A percentile compares a stretch with the other conserved stretches of the same genome.
Conservation (phyloP, 1,140 invertebrate genomes). For the Bombus confusus region DNA sequence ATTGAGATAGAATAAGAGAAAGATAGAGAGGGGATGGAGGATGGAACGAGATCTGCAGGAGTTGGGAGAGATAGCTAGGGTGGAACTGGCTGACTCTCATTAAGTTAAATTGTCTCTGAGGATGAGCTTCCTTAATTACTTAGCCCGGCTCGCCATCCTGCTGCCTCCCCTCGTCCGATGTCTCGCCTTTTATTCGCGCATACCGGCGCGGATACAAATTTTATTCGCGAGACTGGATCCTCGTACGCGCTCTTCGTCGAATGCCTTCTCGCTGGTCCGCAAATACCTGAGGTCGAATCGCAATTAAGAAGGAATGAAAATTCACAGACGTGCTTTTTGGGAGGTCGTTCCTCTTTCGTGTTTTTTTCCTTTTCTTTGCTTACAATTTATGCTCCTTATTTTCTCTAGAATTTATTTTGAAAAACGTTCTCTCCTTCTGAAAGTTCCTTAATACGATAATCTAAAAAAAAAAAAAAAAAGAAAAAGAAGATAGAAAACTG, state of each 20-base stretch:
- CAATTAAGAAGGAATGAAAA: slow-evolving; percentile 1
- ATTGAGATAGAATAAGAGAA: slow-evolving; percentile 17
- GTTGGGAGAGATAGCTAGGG: slow-evolving; percentile 51
- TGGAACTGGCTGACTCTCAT: slow-evolving; percentile 76
- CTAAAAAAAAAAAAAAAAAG: background rate
- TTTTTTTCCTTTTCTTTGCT: background rate
- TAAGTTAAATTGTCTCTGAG: slow-evolving; percentile 80
- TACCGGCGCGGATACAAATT: slow-evolving; percentile 31
- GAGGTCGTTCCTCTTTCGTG: background rate
- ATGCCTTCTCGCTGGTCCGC: background rate
- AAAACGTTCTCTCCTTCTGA: background rate
- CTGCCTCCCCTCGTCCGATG: background rate
- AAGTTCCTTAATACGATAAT: background rate
- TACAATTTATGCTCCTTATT: rapidly evolving
- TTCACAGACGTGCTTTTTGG: background rate
- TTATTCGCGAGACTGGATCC: slow-evolving; percentile 8
- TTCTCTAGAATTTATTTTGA: background rate
- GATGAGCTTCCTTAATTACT: slow-evolving; percentile 81
- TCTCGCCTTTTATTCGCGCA: slow-evolving; percentile 45
- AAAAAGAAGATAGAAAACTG: background rate
- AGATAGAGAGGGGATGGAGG: background rate
- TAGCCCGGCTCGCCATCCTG: slow-evolving; percentile 53
- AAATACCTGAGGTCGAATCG: slow-evolving; percentile 5
- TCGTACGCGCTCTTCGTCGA: background rate
- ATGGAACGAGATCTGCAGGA: slow-evolving; percentile 21